These are phyloP conservation scores for Diabrotica undecimpunctata DNA, from an alignment of 1,140 invertebrate genomes.

Conservation along the genomic window DNA sequence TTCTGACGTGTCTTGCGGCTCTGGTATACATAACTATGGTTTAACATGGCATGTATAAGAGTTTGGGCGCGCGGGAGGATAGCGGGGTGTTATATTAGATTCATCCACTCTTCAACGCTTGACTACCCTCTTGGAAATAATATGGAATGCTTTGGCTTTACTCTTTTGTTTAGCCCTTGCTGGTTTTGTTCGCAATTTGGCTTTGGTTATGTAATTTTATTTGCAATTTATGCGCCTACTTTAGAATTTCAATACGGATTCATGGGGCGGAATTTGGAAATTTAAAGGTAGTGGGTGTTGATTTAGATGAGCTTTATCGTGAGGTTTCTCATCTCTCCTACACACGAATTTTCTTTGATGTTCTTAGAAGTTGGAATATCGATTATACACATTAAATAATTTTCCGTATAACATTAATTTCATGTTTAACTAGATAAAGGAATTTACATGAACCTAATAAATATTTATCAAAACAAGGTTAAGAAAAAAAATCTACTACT, in stretches of 20 bases:
- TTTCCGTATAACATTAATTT: no score
- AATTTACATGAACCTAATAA: no score
- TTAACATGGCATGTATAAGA: slow-evolving; percentile 30
- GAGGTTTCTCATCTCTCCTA: no score
- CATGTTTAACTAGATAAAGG: no score
- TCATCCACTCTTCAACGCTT: slow-evolving; percentile 39
- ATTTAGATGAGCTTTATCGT: no score
- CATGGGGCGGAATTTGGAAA: no score
- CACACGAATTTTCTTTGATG: no score
- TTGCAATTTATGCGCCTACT: slow-evolving; percentile 18
- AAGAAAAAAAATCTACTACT: no score
- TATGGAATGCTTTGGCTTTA: slow-evolving; percentile 38
- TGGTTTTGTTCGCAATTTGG: slow-evolving; percentile 28
- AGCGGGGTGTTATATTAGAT: slow-evolving; percentile 42
- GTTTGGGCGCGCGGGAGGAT: slow-evolving; percentile 28
- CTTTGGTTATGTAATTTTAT: slow-evolving; percentile 27
- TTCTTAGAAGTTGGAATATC: no score
- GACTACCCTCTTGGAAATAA: slow-evolving; percentile 41
- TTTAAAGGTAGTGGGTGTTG: no score
- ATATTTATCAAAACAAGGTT: no score
- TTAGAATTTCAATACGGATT: not conserved
- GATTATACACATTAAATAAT: no score
- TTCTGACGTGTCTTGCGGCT: slow-evolving; percentile 31
- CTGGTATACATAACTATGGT: slow-evolving; percentile 44
- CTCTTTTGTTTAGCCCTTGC: slow-evolving; percentile 31